Evolutionary conservation across 2,113 vertebrate species (phyloP), one percentile per base, ranked within the genome.

Genomic region (Centropristis striata): DNA sequence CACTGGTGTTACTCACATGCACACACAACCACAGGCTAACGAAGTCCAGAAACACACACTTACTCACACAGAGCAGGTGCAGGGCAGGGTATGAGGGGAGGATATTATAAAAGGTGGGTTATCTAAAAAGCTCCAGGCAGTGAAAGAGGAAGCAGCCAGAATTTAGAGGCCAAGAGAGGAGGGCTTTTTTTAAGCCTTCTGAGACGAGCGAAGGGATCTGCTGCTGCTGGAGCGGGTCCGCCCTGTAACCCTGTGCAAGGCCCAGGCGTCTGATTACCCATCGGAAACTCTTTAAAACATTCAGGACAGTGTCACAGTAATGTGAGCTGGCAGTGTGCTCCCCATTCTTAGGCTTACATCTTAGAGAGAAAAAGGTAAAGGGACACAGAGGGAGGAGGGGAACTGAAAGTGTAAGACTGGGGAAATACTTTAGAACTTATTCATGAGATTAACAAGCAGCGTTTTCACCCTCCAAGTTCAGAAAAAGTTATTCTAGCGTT

Each of bases 211-310:
- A 2, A 25, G 50, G 44, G 75, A 82, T 69, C 46, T 42, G 23
- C 50, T 50, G 74, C 63, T 61, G 65, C 72, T 58, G 58, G 60
- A 66, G 47, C 4, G 12, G 28, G 50, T 64, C 68, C 59, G 60
- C 28, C 28, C 50, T 50, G 66, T 75, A 68, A 90, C 55, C 66
- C 55, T 37, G 61, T 16, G 59, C 69, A 50, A 3, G 61, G 18
- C 73, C 55, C 66, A 5, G 47, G 82, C 28, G 51, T 95, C 93
- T 46, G 66, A 90, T 95, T 93, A 91, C 92, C 55, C 50, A 60
- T 81, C n/a, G 92, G 93, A 94, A 94, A 94, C 80, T 87, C 86
- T 90, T 80, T 95, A 91, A 94, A 95, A 95, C 87, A 95, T 95
- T 95, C 78, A 95, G 81, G 71, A 74, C 71, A 32, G 58, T 44